Conservation (phyloP, 1,140 invertebrate species). For the Steinernema khuongi region DNA sequence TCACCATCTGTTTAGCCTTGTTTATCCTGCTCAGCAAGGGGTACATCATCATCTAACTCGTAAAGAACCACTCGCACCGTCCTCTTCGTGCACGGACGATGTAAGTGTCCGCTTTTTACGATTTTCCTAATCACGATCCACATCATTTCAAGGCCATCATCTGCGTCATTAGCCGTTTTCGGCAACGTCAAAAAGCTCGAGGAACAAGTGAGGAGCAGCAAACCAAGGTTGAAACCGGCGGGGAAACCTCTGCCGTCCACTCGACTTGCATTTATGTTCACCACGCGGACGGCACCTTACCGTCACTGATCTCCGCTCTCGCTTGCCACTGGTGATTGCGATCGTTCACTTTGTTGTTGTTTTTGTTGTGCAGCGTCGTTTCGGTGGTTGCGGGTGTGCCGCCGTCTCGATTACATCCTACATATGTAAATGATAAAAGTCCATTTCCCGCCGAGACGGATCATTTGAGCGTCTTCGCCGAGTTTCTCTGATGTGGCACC, state of each 20-base stretch:
- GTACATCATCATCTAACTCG: background rate
- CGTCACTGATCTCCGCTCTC: background rate
- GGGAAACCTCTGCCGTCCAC: no score
- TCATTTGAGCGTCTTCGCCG: background rate
- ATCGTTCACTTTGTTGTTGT: constrained; percentile 6
- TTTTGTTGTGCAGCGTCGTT: constrained; percentile 6
- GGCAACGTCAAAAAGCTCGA: background rate
- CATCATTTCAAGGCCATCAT: background rate
- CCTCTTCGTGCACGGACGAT: no score
- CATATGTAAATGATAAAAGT: constrained; percentile 13
- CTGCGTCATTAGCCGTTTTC: background rate
- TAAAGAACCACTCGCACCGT: no score
- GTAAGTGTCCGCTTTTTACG: no score
- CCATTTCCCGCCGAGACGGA: background rate
- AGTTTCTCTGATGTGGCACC: background rate
- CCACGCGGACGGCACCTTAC: background rate
- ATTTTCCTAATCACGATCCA: no score
- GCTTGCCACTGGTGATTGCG: background rate
- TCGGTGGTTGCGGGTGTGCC: background rate
- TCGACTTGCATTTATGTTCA: background rate
- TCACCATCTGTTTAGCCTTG: background rate
- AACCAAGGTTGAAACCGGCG: no score
- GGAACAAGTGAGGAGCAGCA: no score
- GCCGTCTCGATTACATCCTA: no score
- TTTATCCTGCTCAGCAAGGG: constrained; percentile 1